Percentiles rank a stretch among this genome's conserved stretches.
These are phyloP conservation scores for Cyrtonyx montezumae DNA, from an alignment of 2,113 vertebrate genomes.

Conservation along the genomic window DNA sequence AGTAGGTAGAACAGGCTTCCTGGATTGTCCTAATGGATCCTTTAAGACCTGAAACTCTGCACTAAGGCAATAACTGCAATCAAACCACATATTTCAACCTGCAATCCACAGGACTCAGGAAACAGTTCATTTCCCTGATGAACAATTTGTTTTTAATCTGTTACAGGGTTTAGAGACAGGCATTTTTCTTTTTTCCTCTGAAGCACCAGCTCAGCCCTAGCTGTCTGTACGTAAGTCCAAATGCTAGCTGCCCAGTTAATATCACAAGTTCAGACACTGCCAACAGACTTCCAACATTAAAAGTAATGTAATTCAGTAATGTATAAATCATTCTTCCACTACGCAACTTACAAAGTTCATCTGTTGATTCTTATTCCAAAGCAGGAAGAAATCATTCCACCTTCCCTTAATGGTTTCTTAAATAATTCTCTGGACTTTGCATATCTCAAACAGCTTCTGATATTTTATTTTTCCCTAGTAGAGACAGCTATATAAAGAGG, in stretches of 20 bases:
- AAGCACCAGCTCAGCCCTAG: background rate
- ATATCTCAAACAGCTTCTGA: background rate
- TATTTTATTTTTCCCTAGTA: constrained; percentile 13
- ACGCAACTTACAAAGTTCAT: background rate
- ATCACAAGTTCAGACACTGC: background rate
- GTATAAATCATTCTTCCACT: background rate
- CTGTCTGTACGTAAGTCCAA: background rate
- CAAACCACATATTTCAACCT: constrained; percentile 3
- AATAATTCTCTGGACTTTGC: background rate
- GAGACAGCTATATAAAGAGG: background rate
- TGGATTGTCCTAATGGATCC: constrained; percentile 11
- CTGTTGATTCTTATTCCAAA: background rate
- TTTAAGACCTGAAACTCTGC: background rate
- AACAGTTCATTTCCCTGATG: background rate
- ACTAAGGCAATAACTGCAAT: background rate
- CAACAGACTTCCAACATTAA: background rate
- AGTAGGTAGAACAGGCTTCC: background rate
- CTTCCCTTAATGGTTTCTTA: background rate
- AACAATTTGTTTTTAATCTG: background rate
- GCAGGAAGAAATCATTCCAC: background rate
- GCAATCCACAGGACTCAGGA: background rate
- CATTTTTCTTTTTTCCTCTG: background rate
- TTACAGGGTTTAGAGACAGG: background rate
- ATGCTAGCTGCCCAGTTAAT: background rate
- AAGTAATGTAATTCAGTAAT: background rate